Evolutionary conservation across 2,797 vertebrate genomes (phyloP), one percentile per base, ranked within the genome.

Genomic region (Pterois miles): DNA sequence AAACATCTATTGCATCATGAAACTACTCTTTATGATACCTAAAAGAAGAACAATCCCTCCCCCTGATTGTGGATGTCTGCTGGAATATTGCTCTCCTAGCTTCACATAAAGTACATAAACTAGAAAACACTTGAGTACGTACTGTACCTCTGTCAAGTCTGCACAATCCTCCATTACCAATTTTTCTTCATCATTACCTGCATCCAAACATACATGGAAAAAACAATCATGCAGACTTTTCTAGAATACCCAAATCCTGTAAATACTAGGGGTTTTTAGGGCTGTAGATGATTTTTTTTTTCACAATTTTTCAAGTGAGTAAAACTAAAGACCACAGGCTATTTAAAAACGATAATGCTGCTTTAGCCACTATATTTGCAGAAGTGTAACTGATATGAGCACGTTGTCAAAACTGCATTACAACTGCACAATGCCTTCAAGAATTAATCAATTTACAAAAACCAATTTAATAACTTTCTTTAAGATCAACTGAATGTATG

Each of bases 21-120:
- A 67, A 56, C 40, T 22, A 23, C 27, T 71, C 75, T 81, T 78
- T 67, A 67, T 68, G 46, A 60, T 10, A 57, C 65, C 60, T 70
- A n/a, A 71, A 65, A 57, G 2, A 36, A 52, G 65, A 65, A 59
- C 38, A 27, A 66, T 43, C 46, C 36, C 14, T 57, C 7, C 29
- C n/a, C n/a, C n/a, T n/a, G n/a, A n/a, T n/a, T n/a, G n/a, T n/a
- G n/a, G n/a, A n/a, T n/a, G n/a, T n/a, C n/a, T n/a, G n/a, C n/a
- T n/a, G n/a, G n/a, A n/a, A n/a, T n/a, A n/a, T n/a, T n/a, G n/a
- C n/a, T n/a, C n/a, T n/a, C 6, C 29, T 23, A 13, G 25, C n/a
- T 14, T 48, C 46, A 64, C 23, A 67, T 22, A 53, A 23, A 23
- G 50, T 23, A 70, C 9, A 36, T 9, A 53, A 66, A 62, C 23